Conservation (phyloP, 1,140 invertebrate genomes). For the Oreohelix idahoensis region DNA sequence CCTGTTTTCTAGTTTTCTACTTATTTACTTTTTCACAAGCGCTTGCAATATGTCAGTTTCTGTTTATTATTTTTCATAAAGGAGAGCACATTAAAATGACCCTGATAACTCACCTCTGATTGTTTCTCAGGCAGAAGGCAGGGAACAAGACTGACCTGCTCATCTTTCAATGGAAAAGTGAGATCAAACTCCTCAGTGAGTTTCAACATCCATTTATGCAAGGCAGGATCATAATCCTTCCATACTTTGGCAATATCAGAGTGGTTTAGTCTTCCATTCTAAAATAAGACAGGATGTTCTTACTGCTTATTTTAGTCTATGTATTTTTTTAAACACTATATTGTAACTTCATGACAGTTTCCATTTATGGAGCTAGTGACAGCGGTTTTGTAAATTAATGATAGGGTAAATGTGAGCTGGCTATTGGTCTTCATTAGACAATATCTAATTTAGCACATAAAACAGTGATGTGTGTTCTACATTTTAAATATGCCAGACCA, state of each 20-base stretch:
- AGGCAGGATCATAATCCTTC: conserved; percentile 58
- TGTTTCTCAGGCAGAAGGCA: conserved; percentile 68
- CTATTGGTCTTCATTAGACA: too few relatives aligned
- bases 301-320: too few relatives aligned
- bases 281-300: not conserved
- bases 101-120: conserved; percentile 53
- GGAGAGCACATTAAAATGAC: not conserved
- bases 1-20: too few relatives aligned
- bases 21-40: not conserved
- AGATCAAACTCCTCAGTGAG: conserved; percentile 73
- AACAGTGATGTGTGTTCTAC: too few relatives aligned
- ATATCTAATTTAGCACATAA: too few relatives aligned
- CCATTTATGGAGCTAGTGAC: too few relatives aligned
- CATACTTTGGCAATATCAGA: conserved; percentile 64
- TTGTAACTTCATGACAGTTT: too few relatives aligned
- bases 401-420: too few relatives aligned
- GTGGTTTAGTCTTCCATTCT: conserved; percentile 68
- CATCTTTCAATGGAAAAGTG: conserved; percentile 64
- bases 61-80: not conserved
- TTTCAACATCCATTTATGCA: conserved; percentile 68
- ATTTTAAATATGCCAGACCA: too few relatives aligned
- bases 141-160: conserved; percentile 68
- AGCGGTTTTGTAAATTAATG: too few relatives aligned
- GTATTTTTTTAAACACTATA: too few relatives aligned
- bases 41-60: too few relatives aligned